A percentile compares a stretch with the other conserved stretches of the same genome.
Conservation (phyloP, 1,140 invertebrate genomes). For the Coptotermes formosanus region DNA sequence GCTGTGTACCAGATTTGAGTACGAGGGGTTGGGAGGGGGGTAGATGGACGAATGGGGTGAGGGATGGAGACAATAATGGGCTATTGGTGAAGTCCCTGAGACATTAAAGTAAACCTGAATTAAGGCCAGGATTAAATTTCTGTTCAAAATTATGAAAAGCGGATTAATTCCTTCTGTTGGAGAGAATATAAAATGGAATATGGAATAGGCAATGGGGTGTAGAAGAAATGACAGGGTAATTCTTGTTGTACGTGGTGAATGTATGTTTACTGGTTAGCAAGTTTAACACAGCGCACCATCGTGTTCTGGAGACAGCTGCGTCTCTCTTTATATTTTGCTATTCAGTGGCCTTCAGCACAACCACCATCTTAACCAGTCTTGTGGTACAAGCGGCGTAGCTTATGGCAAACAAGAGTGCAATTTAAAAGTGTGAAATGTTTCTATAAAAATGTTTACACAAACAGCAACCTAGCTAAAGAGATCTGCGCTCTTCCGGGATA, state of each 20-base stretch:
- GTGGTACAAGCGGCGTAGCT: background rate
- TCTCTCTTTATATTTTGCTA: background rate
- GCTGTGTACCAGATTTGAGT: slow-evolving; percentile 3
- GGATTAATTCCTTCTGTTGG: background rate
- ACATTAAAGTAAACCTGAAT: slow-evolving; percentile 10
- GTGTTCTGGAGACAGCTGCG: background rate
- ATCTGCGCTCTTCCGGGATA: too few relatives aligned
- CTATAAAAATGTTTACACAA: background rate
- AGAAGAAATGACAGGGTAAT: background rate
- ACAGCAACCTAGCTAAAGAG: too few relatives aligned
- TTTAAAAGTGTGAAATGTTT: background rate
- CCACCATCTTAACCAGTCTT: background rate
- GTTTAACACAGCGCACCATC: background rate
- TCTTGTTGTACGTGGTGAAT: background rate
- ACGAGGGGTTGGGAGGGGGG: background rate
- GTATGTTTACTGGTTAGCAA: background rate
- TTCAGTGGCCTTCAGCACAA: background rate
- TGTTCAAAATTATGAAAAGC: slow-evolving; percentile 10
- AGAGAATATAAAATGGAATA: background rate
- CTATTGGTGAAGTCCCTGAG: background rate
- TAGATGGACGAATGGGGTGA: background rate
- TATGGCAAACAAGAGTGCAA: background rate
- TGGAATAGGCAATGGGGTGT: too few relatives aligned
- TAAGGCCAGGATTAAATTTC: slow-evolving; percentile 11
- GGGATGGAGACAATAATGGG: background rate